phyloP scores from a whole-genome alignment of 2,113 vertebrate genomes.

The Calypte anna region DNA sequence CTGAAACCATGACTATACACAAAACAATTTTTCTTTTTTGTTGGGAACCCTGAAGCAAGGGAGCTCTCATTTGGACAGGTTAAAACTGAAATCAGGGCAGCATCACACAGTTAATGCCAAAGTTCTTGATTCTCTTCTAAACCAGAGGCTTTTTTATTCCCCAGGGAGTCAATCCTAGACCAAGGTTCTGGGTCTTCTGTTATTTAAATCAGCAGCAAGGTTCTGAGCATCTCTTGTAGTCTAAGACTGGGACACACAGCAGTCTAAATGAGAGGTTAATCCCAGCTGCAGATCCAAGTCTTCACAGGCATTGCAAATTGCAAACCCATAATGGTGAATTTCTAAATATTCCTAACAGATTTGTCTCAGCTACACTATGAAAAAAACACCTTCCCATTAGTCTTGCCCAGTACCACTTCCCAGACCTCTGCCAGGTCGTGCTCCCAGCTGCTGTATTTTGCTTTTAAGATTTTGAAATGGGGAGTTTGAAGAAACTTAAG shows the following conservation, averaged over 20 bases:
- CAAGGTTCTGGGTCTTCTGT: not conserved
- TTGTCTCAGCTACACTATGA: not conserved
- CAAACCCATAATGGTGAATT: accelerated
- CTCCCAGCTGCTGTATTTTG: not conserved
- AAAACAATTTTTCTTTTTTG: not conserved
- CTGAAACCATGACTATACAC: not conserved
- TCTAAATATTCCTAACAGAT: not conserved
- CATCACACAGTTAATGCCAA: not conserved
- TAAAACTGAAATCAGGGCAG: not conserved
- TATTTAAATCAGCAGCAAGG: not conserved
- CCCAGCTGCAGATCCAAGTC: not conserved
- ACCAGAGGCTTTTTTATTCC: not conserved
- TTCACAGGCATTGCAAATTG: not conserved
- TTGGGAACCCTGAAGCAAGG: not conserved
- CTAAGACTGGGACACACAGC: not conserved
- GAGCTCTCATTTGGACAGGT: not conserved
- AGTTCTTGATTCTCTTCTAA: not conserved
- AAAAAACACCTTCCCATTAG: not conserved
- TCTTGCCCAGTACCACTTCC: not conserved
- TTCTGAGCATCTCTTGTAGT: not conserved
- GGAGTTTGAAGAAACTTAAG: not conserved
- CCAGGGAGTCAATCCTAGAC: not conserved
- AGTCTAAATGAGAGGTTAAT: not conserved
- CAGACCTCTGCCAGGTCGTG: not conserved
- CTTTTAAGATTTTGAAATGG: not conserved